Evolutionary conservation across 1,140 invertebrate species (phyloP).

Genomic region (Sogatella furcifera): DNA sequence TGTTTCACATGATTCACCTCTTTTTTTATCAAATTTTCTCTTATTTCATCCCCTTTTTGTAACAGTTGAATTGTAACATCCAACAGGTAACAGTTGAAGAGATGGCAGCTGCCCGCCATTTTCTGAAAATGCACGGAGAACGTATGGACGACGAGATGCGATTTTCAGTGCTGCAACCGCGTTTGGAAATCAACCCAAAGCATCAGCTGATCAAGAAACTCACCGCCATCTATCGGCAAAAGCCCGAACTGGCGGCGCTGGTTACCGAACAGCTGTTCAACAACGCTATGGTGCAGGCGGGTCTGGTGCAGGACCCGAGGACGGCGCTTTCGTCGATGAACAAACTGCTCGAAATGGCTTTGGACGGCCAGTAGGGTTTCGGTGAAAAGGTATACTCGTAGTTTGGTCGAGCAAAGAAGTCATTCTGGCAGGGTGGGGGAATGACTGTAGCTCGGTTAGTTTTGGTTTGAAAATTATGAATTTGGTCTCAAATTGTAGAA

Average conservation of each 20-base stretch:
- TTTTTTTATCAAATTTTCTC: too few species aligned
- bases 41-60: too few species aligned
- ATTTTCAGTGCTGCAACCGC: constrained; percentile 77
- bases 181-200: constrained; percentile 86
- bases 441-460: too few species aligned
- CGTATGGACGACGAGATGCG: constrained; percentile 75
- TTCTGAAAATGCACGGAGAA: constrained; percentile 80
- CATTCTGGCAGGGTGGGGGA: too few species aligned
- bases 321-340: constrained; percentile 76
- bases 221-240: constrained; percentile 52
- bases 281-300: constrained; percentile 91
- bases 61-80: constrained; percentile 42
- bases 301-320: constrained; percentile 86
- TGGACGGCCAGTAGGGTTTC: constrained; percentile 69
- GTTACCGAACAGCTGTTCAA: constrained; percentile 85
- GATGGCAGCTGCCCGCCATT: constrained; percentile 91
- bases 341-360: constrained; percentile 67
- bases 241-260: constrained; percentile 72
- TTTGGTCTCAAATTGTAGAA: too few species aligned
- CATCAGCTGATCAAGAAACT: constrained; percentile 90
- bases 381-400: too few species aligned
- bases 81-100: constrained; percentile 66
- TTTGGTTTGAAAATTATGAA: too few species aligned
- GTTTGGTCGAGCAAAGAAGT: too few species aligned
- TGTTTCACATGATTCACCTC: too few species aligned